Conservation (phyloP, 2,888 invertebrate species). For the Dinocampus coccinellae region DNA sequence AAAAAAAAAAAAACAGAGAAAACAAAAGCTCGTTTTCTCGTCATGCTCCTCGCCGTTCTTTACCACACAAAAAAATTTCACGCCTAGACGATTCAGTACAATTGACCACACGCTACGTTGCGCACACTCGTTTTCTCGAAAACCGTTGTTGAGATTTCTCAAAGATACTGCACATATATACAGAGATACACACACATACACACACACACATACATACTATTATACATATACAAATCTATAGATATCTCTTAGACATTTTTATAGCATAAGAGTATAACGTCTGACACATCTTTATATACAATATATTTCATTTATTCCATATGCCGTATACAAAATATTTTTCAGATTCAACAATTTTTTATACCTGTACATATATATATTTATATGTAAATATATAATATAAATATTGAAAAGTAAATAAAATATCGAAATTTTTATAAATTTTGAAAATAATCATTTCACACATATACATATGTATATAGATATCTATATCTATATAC, state of each 20-base stretch:
- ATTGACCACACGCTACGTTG: conserved; percentile 33
- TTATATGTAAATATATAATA: background rate
- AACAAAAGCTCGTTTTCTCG: background rate
- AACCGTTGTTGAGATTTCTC: conserved; percentile 5
- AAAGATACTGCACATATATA: conserved; percentile 20
- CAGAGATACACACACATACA: conserved; percentile 16
- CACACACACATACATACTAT: background rate
- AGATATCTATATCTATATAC: too few species aligned
- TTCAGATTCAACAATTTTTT: background rate
- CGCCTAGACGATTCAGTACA: conserved; percentile 36
- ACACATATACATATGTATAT: too few species aligned
- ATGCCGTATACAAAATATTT: background rate
- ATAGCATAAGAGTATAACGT: background rate
- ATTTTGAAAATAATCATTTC: too few species aligned
- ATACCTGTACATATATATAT: too few species aligned
- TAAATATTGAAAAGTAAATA: background rate
- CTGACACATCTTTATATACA: background rate
- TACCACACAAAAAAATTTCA: conserved; percentile 25
- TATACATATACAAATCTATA: conserved; percentile 29
- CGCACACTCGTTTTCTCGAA: conserved; percentile 34
- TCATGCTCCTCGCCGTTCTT: conserved; percentile 1
- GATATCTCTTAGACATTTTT: background rate
- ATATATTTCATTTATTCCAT: background rate
- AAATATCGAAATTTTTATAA: too few species aligned
- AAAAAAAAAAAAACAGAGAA: too few species aligned